Base-by-base conservation (phyloP, 2,888 invertebrate genomes). In the Ornithoptera alexandrae region DNA sequence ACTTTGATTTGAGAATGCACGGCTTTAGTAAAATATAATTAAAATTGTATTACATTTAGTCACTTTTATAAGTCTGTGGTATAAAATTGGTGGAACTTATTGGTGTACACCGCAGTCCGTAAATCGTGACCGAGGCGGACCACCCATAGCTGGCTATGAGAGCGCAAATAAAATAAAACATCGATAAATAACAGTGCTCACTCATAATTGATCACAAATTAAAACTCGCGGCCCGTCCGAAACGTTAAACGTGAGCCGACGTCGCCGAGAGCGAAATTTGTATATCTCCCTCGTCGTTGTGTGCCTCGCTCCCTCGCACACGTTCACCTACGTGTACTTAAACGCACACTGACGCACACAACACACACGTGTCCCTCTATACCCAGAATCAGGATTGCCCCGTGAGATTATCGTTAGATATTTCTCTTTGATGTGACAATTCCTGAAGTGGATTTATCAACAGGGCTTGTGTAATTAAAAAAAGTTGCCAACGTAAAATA, bases 171-270 rank as follows among this genome's bases (percentile, higher is more conserved):
- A 92, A 91, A 92, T 89, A 91, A 92, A 92, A 92, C 89, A 85
- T 87, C 88, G 84, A 92, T 91, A 91, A 91, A 92, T 90, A 91
- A 92, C 90, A 87, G 88, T 85, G 89, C 87, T 85, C 87, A 86
- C 89, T 91, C 90, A 92, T 92, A 92, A 92, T 92, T 92, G 92
- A 92, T 91, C 90, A 92, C 92, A 92, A 92, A 92, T 92, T 92
- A 92, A 92, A 92, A 92, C 87, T 88, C 86, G 89, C 84, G 83
- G 85, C 87, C 88, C 88, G 90, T 87, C 88, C 90, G 84, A 88
- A 89, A 90, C 84, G 88, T 90, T 90, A 86, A 89, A 87, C 85
- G 88, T 77, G 81, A 79, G 84, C 84, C 81, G 80, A 85, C 84
- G 84, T 85, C 81, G 89, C 90, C 89, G 89, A 88, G 86, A 90